phyloP scores from a whole-genome alignment of 2,888 invertebrate genomes.

The Leptogaster cylindrica region DNA sequence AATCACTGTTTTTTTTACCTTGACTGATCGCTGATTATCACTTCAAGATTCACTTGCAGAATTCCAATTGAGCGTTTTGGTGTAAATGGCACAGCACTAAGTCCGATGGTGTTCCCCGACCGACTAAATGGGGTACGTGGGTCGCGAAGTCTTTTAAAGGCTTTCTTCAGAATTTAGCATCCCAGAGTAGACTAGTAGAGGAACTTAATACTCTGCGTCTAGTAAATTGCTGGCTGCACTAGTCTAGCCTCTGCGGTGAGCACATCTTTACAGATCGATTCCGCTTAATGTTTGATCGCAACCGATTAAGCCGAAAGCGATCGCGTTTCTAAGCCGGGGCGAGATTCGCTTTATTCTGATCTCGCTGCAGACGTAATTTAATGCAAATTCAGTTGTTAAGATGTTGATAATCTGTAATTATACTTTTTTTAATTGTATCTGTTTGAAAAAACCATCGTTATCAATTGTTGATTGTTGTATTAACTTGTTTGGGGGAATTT shows the following conservation, averaged over 20 bases:
- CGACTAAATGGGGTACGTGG: slow-evolving; percentile 29
- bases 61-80: background rate
- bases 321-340: slow-evolving; percentile 3
- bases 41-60: slow-evolving; percentile 33
- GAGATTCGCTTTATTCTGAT: background rate
- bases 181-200: no score
- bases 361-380: slow-evolving; percentile 7
- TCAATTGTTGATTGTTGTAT: background rate
- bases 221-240: no score
- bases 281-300: slow-evolving; percentile 22
- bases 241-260: slow-evolving; percentile 6
- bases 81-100: slow-evolving; percentile 1
- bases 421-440: background rate
- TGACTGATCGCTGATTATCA: slow-evolving; percentile 36
- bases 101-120: slow-evolving; percentile 17
- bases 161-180: slow-evolving; percentile 10
- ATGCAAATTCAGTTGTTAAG: slow-evolving; percentile 13
- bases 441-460: no score
- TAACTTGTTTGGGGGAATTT: background rate
- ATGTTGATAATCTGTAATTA: slow-evolving; percentile 1
- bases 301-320: background rate
- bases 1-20: slow-evolving; percentile 8
- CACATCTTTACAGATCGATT: slow-evolving; percentile 11
- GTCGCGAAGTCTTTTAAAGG: slow-evolving; percentile 36
- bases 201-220: no score